Evolutionary conservation across 2,797 vertebrate species (phyloP).

Genomic region (Pseudotriccus pelzelni): DNA sequence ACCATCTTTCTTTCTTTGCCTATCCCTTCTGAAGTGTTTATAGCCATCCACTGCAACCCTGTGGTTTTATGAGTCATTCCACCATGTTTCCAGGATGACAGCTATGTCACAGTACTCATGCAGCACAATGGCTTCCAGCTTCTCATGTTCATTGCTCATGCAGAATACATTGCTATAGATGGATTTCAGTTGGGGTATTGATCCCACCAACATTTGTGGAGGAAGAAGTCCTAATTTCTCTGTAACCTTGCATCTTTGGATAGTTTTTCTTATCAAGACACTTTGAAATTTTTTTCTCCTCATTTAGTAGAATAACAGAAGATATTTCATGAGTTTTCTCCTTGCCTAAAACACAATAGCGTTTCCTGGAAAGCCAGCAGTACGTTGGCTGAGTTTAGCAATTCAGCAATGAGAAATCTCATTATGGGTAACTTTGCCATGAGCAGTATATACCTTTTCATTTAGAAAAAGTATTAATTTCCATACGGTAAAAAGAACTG

Average conservation of each 20-base stretch:
- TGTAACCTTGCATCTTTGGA: not conserved
- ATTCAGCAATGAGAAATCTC: not conserved
- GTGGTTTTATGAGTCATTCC: not conserved
- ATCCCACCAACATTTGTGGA: not conserved
- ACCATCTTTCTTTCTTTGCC: no score
- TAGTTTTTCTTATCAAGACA: not conserved
- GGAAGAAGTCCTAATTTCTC: not conserved
- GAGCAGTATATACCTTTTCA: not conserved
- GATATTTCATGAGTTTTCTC: not conserved
- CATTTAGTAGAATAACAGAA: not conserved
- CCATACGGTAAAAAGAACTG: not conserved
- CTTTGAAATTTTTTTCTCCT: not conserved
- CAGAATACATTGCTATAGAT: not conserved
- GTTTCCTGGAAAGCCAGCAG: slow-evolving; percentile 7
- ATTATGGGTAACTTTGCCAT: not conserved
- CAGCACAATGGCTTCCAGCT: not conserved
- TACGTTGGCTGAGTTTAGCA: not conserved
- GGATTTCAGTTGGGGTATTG: not conserved
- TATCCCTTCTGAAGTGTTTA: not conserved
- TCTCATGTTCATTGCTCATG: not conserved
- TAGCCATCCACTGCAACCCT: not conserved
- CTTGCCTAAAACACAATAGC: not conserved
- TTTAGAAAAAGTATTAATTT: not conserved
- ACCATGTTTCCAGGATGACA: not conserved
- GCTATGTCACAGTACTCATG: not conserved